Evolutionary conservation across 1,140 invertebrate species (phyloP), one percentile per base, ranked within the genome.

Genomic region (Lordiphosa clarofinis): DNA sequence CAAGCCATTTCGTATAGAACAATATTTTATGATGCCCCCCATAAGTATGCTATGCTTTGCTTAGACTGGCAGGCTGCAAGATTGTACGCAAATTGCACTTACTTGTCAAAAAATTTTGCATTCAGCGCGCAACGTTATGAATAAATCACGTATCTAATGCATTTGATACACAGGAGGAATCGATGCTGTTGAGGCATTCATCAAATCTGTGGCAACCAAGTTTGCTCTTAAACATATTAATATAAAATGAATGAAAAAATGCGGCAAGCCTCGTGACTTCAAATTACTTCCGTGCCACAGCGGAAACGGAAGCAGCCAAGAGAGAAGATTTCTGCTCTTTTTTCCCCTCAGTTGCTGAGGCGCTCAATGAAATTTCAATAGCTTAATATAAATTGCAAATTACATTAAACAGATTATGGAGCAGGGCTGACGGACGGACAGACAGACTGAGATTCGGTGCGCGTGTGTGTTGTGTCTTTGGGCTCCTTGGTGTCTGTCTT

Each of bases 301-400:
- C 44, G 52, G 70, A 58, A 59, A 53, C 67, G 75, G 62, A 82
- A 72, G 67, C 47, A 55, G 33, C 49, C 15, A 4, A n/a, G n/a
- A 35, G 48, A 48, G 43, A 50, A 31, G 38, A n/a, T 40, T 35
- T 53, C 31, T 37, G 8, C 21, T 50, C 21, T 38, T 39, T 33
- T 13, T 39, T 21, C 28, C 12, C 33, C 21, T 13, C n/a, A 10
- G 24, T 50, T 11, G 31, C 21, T 12, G 15, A 35, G 39, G 10
- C 33, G 19, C 28, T 61, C 56, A 82, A 78, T 73, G 55, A 78
- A 69, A 78, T 64, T 78, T 78, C 78, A 73, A 82, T 82, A 84
- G 79, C 73, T 73, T 82, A 62, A 82, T 82, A 82, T 82, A 82
- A 82, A 82, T 84, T 82, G 78, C 78, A 82, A 82, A 84, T 84